Conservation (phyloP, 2,797 vertebrate genomes). For the Crotalus adamanteus region DNA sequence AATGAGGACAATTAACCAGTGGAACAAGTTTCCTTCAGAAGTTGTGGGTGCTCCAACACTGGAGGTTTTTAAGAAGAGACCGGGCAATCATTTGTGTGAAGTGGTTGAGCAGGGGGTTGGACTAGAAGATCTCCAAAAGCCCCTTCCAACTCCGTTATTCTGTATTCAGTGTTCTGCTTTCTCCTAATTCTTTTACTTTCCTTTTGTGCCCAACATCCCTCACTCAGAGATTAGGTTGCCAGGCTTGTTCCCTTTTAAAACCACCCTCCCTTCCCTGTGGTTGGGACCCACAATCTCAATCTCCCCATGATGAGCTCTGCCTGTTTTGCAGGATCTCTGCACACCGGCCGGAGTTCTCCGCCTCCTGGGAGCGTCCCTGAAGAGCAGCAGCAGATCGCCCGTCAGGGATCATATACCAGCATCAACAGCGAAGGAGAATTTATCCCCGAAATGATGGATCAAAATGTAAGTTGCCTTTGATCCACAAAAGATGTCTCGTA, state of each 20-base stretch:
- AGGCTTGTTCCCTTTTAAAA: rapidly evolving
- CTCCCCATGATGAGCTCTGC: rapidly evolving
- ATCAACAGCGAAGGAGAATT: constrained; percentile 94
- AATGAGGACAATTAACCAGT: background rate
- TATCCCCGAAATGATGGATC: constrained; percentile 86
- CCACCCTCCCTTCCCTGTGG: no score
- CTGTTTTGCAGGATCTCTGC: constrained; percentile 79
- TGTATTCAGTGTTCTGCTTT: background rate
- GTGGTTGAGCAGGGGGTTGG: background rate
- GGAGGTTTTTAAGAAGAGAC: background rate
- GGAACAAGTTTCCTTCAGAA: background rate
- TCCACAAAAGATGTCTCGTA: no score
- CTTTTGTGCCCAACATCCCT: no score
- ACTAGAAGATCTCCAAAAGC: background rate
- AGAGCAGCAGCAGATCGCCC: constrained; percentile 92
- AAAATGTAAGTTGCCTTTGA: constrained; percentile 70
- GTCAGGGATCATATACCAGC: constrained; percentile 92
- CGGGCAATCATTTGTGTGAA: rapidly evolving
- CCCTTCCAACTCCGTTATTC: background rate
- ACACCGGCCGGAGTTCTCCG: constrained; percentile 86
- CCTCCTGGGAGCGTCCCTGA: constrained; percentile 89
- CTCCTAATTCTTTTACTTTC: background rate
- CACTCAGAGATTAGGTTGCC: background rate
- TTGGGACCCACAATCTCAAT: no score
- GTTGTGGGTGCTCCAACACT: background rate